phyloP scores from a whole-genome alignment of 2,888 invertebrate species.

The Nezara viridula region DNA sequence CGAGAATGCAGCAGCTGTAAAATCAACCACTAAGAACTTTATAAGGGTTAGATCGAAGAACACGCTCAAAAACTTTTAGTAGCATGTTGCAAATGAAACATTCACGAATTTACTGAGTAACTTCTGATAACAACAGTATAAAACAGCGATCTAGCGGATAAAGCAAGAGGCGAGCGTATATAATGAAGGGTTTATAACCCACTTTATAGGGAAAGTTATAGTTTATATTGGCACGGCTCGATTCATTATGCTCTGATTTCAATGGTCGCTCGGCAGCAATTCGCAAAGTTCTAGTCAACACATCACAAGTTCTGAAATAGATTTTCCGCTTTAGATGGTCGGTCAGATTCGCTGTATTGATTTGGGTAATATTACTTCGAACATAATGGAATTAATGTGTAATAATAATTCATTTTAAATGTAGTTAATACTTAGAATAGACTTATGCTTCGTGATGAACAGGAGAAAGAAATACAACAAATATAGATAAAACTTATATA shows the following conservation, averaged over 20 bases:
- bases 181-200: slow-evolving; percentile 27
- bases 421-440: background rate
- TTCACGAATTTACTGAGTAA: background rate
- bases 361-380: background rate
- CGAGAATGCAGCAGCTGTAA: background rate
- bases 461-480: background rate
- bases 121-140: slow-evolving; percentile 18
- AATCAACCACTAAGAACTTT: background rate
- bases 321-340: slow-evolving; percentile 1
- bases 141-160: background rate
- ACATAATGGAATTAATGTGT: background rate
- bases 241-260: slow-evolving; percentile 39
- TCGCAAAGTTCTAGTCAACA: slow-evolving; percentile 40
- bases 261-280: slow-evolving; percentile 28
- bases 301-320: slow-evolving; percentile 36
- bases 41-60: background rate
- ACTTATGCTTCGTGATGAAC: background rate
- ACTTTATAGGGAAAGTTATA: slow-evolving; percentile 44
- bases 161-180: slow-evolving; percentile 1
- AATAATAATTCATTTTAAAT: background rate
- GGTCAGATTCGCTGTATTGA: background rate
- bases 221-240: slow-evolving; percentile 22
- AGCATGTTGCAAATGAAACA: background rate
- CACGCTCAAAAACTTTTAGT: background rate
- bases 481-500: no score